Percentiles rank a stretch among this genome's conserved stretches.
Conservation (phyloP, 2,797 vertebrate genomes). For the Holocentrus rufus region DNA sequence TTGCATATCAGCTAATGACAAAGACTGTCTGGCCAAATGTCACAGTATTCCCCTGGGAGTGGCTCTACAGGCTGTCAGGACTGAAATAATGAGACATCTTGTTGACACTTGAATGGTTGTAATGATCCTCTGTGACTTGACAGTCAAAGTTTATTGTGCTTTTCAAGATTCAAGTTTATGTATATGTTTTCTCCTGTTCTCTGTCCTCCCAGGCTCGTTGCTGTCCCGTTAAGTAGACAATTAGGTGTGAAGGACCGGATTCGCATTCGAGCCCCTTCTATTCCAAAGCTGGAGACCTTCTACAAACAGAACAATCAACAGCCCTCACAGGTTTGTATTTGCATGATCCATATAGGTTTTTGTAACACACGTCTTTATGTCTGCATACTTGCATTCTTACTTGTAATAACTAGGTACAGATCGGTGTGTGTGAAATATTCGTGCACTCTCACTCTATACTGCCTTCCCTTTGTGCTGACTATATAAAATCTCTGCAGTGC, state of each 20-base stretch:
- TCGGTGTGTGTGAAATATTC: not conserved
- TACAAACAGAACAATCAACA: slow-evolving; percentile 75
- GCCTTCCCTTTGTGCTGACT: slow-evolving; percentile 1
- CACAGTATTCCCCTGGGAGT: slow-evolving; percentile 38
- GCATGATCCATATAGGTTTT: not conserved
- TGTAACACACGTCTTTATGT: not conserved
- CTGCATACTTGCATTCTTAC: not conserved
- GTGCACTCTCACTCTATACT: not conserved
- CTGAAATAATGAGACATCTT: slow-evolving; percentile 36
- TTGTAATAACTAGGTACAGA: too few relatives aligned
- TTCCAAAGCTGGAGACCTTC: slow-evolving; percentile 84
- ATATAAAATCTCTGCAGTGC: not conserved
- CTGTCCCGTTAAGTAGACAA: slow-evolving; percentile 83
- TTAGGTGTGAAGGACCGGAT: slow-evolving; percentile 85
- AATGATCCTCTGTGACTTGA: slow-evolving; percentile 1
- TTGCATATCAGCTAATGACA: slow-evolving; percentile 51
- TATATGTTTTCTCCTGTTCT: not conserved
- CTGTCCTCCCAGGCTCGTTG: slow-evolving; percentile 80
- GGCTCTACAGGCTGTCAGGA: slow-evolving; percentile 46
- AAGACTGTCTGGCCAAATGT: slow-evolving; percentile 51
- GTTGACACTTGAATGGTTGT: slow-evolving; percentile 21
- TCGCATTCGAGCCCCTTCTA: slow-evolving; percentile 67
- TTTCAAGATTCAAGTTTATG: not conserved
- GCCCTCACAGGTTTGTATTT: slow-evolving; percentile 79
- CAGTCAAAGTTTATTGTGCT: not conserved